A percentile compares a stretch with the other conserved stretches of the same genome.
Evolutionary conservation across 1,140 invertebrate species (phyloP).

Genomic region (Bombus confusus): DNA sequence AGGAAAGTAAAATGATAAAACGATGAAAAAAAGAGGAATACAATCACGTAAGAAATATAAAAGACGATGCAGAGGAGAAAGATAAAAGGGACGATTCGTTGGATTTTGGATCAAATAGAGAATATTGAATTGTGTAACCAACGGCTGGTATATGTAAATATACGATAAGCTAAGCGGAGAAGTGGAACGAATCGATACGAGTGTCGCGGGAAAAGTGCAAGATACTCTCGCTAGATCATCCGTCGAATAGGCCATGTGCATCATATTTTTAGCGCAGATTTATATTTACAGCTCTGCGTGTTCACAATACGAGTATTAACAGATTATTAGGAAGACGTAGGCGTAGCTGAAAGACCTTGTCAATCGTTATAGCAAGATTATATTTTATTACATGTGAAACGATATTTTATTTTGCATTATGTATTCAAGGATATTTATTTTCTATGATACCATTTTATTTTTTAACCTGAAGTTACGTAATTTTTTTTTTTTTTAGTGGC

Average conservation of each 20-base stretch:
- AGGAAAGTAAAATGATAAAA: too few relatives aligned
- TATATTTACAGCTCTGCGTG: neutral
- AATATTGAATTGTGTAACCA: neutral
- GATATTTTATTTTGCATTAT: too few relatives aligned
- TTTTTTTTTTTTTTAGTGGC: neutral
- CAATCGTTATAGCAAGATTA: too few relatives aligned
- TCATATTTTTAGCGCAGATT: slow-evolving; percentile 27
- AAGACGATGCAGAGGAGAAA: neutral
- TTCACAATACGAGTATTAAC: neutral
- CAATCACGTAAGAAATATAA: too few relatives aligned
- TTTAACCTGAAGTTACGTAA: neutral
- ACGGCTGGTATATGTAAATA: neutral
- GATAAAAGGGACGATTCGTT: neutral
- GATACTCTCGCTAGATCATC: neutral
- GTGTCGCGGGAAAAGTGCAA: neutral
- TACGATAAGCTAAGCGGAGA: neutral
- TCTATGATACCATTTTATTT: neutral
- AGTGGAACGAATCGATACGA: slow-evolving; percentile 39
- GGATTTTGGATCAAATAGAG: neutral
- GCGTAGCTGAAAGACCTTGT: too few relatives aligned
- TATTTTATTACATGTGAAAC: too few relatives aligned
- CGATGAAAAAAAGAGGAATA: too few relatives aligned
- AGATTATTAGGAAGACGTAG: too few relatives aligned
- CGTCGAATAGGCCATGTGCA: slow-evolving; percentile 22
- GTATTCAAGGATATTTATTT: too few relatives aligned